Evolutionary conservation across 2,797 vertebrate genomes (phyloP).

Genomic region (Denticeps clupeoides): DNA sequence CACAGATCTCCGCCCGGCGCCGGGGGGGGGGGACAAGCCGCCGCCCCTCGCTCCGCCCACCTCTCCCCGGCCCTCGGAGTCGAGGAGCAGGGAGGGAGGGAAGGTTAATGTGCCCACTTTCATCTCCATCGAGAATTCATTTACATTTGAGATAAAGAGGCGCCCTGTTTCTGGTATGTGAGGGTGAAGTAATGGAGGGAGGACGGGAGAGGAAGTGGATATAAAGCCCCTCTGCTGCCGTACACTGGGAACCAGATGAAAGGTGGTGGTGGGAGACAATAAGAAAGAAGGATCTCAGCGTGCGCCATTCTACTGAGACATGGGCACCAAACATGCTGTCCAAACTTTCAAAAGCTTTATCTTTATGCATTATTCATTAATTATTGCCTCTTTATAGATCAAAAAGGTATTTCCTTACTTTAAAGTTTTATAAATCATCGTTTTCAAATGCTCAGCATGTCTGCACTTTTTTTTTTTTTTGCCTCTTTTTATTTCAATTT

Average conservation of each 20-base stretch:
- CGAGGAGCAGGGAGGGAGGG: slow-evolving; percentile 46
- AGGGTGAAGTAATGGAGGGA: slow-evolving; percentile 71
- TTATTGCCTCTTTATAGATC: slow-evolving; percentile 62
- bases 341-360: slow-evolving; percentile 78
- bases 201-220: slow-evolving; percentile 64
- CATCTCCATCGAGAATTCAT: slow-evolving; percentile 99
- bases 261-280: slow-evolving; percentile 37
- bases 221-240: slow-evolving; percentile 73
- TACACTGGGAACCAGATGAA: slow-evolving; percentile 98
- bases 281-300: slow-evolving; percentile 80
- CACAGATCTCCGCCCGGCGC: background rate
- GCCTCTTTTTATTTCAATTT: no score
- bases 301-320: slow-evolving; percentile 82
- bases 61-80: slow-evolving; percentile 37
- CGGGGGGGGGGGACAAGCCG: background rate
- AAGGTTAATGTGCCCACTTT: slow-evolving; percentile 99
- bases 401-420: slow-evolving; percentile 55
- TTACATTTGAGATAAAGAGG: slow-evolving; percentile 99
- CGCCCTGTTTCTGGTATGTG: slow-evolving; percentile 99
- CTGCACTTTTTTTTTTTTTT: slow-evolving; percentile 17
- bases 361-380: slow-evolving; percentile 68
- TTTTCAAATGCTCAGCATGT: no score
- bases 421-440: slow-evolving; percentile 38
- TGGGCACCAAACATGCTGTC: slow-evolving; percentile 94
- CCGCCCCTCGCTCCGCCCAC: slow-evolving; percentile 9